Percentiles rank a stretch among this genome's conserved stretches.
These are phyloP conservation scores for Eupithecia abbreviata DNA, from an alignment of 2,888 invertebrate species.

Conservation along the genomic window DNA sequence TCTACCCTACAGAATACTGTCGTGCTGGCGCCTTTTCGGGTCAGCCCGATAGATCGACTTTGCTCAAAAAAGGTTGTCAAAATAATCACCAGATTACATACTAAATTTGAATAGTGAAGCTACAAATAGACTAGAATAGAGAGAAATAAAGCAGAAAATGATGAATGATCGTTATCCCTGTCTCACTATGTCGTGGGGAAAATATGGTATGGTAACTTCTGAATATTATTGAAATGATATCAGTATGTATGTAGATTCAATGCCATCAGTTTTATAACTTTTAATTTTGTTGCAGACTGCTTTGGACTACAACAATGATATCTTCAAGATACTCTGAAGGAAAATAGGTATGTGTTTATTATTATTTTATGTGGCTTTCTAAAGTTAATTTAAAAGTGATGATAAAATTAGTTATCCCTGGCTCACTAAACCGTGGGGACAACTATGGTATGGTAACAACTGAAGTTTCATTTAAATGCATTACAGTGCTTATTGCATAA, in stretches of 20 bases:
- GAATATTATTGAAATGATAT: background rate
- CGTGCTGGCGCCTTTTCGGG: no score
- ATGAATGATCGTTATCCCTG: conserved; percentile 72
- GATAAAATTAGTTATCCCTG: conserved; percentile 68
- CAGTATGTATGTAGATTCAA: background rate
- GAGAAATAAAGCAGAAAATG: conserved; percentile 43
- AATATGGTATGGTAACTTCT: conserved; percentile 63
- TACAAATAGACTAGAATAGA: background rate
- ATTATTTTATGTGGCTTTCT: background rate
- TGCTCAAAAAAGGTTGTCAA: no score
- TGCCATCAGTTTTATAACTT: background rate
- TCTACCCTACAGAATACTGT: no score
- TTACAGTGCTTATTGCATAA: background rate
- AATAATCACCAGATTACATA: no score
- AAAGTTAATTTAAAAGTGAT: conserved; percentile 2
- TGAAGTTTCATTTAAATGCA: conserved; percentile 41
- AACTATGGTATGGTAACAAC: conserved; percentile 68
- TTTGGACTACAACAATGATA: background rate
- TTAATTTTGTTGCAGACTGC: background rate
- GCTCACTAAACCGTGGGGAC: conserved; percentile 68
- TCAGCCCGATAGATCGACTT: no score
- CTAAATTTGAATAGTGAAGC: background rate
- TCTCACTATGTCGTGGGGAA: conserved; percentile 68
- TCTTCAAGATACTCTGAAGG: background rate
- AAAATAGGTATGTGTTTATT: background rate